Evolutionary conservation across 1,140 invertebrate species (phyloP), one percentile per base, ranked within the genome.

Genomic region (Oscheius sp.): DNA sequence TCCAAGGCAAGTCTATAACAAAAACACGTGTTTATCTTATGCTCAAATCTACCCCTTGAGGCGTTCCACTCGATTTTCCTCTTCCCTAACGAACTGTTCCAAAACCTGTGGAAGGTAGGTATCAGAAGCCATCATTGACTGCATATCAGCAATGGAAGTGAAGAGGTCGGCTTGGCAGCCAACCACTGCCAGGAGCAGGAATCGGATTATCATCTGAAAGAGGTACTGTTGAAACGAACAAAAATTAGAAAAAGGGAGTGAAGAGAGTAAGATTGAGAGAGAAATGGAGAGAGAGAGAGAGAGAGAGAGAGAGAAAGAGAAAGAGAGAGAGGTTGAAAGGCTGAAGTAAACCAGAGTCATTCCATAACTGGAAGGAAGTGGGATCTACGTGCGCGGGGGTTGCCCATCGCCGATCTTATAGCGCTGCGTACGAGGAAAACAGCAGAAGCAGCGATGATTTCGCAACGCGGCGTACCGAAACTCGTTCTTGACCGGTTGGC

Each of bases 101-200:
- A 63, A 32, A 29, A 63, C 61, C 10, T 38, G 10, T 18, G 61
- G 32, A 26, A 63, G 32, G 35, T 29, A 34, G 18, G 32, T 32
- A n/a, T 63, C 61, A n/a, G 61, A 63, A 0, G 18, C 31, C 10
- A 63, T 34, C 61, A 63, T 63, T 7, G 32, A 13, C 31, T 68
- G 58, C 66, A 68, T 68, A 26, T 68, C 66, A 2, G 66, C 66
- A 67, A 68, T 68, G 1, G 66, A 52, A 35, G 66, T 68, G 66
- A 68, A 68, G n/a, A 68, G 52, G 31, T 68, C 66, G 10, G 66
- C 66, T 4, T 23, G 10, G 28, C 23, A 4, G 3, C 26, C 28
- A 7, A 18, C 32, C 23, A 62, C 29, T 10, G 52, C 26, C 13
- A 62, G 32, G 29, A 26, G 10, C 4, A 62, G 26, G 23, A 62